Percentiles rank a stretch among this genome's conserved stretches.
These are phyloP conservation scores for Aldabrachelys gigantea DNA, from an alignment of 2,113 vertebrate genomes.

Conservation along the genomic window DNA sequence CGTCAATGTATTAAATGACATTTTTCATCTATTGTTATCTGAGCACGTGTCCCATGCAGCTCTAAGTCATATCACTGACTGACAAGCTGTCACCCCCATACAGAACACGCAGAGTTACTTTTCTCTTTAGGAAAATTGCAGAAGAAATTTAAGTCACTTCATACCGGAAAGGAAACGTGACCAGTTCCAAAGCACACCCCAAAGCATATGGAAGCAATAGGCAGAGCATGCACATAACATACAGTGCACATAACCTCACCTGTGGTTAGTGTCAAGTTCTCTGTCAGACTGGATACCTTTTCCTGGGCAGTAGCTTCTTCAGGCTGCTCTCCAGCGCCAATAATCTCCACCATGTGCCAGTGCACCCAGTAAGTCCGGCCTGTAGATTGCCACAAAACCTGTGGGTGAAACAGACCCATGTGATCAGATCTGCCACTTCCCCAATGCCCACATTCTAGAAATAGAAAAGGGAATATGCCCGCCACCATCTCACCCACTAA, in stretches of 20 bases:
- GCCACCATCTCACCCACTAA: not conserved
- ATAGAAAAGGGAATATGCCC: not conserved
- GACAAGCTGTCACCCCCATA: not conserved
- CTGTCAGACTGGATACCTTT: conserved; percentile 76
- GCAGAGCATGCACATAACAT: not conserved
- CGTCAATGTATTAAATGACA: not conserved
- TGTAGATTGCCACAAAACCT: conserved; percentile 93
- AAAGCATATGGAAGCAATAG: not conserved
- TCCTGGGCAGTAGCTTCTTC: conserved; percentile 78
- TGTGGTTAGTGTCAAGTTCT: conserved; percentile 77
- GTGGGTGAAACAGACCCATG: not conserved
- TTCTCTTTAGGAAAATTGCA: not conserved
- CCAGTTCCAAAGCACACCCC: not conserved
- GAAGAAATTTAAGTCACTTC: not conserved
- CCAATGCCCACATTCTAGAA: not conserved
- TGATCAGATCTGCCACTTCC: not conserved
- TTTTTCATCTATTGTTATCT: not conserved
- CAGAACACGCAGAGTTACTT: not conserved
- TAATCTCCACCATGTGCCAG: conserved; percentile 93
- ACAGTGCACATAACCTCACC: conserved; percentile 70
- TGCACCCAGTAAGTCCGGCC: conserved; percentile 89
- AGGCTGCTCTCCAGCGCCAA: conserved; percentile 79
- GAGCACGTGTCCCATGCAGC: not conserved
- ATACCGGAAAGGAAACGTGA: not conserved
- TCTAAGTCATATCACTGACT: not conserved